Evolutionary conservation across 2,797 vertebrate genomes (phyloP), one percentile per base, ranked within the genome.

Genomic region (Liparis tanakae): DNA sequence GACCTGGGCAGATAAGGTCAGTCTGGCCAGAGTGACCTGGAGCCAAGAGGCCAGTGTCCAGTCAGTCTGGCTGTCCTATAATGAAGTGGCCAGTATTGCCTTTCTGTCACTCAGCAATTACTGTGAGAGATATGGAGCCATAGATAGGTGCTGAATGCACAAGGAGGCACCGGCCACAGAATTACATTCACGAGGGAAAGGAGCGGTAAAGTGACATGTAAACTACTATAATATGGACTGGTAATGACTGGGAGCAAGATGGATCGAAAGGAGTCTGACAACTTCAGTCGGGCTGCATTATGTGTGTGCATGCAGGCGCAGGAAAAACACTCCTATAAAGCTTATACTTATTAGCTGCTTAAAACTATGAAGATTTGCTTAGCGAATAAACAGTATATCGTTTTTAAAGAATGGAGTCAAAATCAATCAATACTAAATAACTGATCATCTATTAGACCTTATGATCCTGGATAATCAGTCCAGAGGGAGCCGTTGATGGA

Each of bases 21-120:
- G 91, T 90, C 92, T 95, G 95, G 94, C 93, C 94, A 87, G 84
- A 93, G 92, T 95, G 92, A 93, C 88, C 89, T 88, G 66, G 58
- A 92, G 90, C 84, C 78, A 91, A 91, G 90, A 91, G 93, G 94
- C 92, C 86, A 91, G 93, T 83, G 92, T 94, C 93, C 91, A 89
- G 92, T 94, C 95, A 92, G 92, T 93, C 84, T 91, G 89, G 93
- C 95, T 93, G 89, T 93, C 79, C 87, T 90, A 94, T 97, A 97
- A 98, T 97, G 94, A 98, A 97, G 96, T 96, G 95, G 94, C 96
- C 95, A 94, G 94, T 96, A 97, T 97, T 95, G 97, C 96, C 95
- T 97, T 97, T 97, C 97, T 98, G 96, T 97, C 97, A 97, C 93
- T 97, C 94, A 94, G 93, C 92, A 93, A 94, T 95, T 94, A 95